phyloP scores from a whole-genome alignment of 2,888 invertebrate species.

The Macaria liturata region DNA sequence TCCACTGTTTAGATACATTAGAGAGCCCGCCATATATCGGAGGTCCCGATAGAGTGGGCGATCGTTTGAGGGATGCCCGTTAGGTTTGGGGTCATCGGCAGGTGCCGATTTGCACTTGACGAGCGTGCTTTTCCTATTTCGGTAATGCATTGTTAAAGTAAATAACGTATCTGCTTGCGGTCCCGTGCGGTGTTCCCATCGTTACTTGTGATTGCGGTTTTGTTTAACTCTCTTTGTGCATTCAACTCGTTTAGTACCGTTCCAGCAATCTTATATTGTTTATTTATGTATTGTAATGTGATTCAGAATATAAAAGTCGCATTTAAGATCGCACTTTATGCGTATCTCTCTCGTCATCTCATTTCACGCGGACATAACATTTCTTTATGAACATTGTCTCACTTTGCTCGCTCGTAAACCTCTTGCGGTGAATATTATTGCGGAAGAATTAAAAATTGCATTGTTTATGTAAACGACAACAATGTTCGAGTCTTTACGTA shows the following conservation, averaged over 20 bases:
- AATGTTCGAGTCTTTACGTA: conserved; percentile 43
- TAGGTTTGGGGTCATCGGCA: conserved; percentile 75
- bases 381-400: conserved; percentile 17
- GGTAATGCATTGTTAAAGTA: conserved; percentile 68
- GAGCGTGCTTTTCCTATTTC: conserved; percentile 73
- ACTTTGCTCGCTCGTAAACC: conserved; percentile 7
- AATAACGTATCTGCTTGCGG: conserved; percentile 51
- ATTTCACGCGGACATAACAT: conserved; percentile 6
- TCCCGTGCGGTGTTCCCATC: conserved; percentile 40
- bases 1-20: conserved; percentile 32
- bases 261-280: conserved; percentile 10
- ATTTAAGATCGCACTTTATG: conserved; percentile 3
- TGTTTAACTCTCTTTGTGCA: conserved; percentile 16
- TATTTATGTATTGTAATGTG: neutral
- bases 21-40: conserved; percentile 14
- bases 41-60: conserved; percentile 34
- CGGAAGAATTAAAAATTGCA: conserved; percentile 50
- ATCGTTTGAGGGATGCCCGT: conserved; percentile 63
- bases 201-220: conserved; percentile 36
- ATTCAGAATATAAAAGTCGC: conserved; percentile 1
- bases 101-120: conserved; percentile 78
- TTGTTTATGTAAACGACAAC: conserved; percentile 46
- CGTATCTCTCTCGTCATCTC: conserved; percentile 10
- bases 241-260: conserved; percentile 18
- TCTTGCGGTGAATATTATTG: conserved; percentile 23